Conservation (phyloP, 1,140 invertebrate genomes). For the Lordiphosa mommai region DNA sequence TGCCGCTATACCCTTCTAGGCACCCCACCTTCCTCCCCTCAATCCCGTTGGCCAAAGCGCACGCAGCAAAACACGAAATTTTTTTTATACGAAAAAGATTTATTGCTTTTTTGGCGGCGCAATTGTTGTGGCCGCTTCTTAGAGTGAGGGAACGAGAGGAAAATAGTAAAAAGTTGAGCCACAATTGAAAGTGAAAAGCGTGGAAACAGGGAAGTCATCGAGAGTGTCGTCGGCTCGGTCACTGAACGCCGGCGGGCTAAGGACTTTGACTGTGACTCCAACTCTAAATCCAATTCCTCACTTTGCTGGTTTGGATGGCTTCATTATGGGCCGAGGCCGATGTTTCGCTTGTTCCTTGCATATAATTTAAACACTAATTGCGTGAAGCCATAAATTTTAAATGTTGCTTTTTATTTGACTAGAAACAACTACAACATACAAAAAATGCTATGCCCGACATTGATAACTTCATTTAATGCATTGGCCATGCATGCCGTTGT, state of each 20-base stretch:
- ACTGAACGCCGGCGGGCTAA: conserved; percentile 42
- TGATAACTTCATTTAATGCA: conserved; percentile 75
- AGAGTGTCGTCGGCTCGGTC: conserved; percentile 63
- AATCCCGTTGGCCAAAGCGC: conserved; percentile 35
- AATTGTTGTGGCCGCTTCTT: conserved; percentile 55
- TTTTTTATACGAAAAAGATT: conserved; percentile 56
- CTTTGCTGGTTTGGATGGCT: conserved; percentile 32
- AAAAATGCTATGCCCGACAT: conserved; percentile 17
- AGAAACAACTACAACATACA: conserved; percentile 4
- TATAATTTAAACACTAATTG: conserved; percentile 76
- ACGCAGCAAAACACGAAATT: conserved; percentile 61
- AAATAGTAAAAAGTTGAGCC: conserved; percentile 73
- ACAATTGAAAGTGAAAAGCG: conserved; percentile 79
- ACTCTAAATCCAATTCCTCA: background rate
- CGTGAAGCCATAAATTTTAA: conserved; percentile 77
- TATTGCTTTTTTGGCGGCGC: conserved; percentile 71
- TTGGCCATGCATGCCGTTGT: conserved; percentile 48
- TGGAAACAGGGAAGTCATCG: conserved; percentile 76
- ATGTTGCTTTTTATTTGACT: conserved; percentile 55
- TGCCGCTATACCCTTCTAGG: conserved; percentile 26
- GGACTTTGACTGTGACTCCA: conserved; percentile 3
- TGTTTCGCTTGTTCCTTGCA: conserved; percentile 71
- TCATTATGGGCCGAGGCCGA: conserved; percentile 56
- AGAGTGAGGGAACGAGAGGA: conserved; percentile 15
- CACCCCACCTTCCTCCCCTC: background rate